phyloP scores from a whole-genome alignment of 2,797 vertebrate genomes.

The Clarias platycephalus region DNA sequence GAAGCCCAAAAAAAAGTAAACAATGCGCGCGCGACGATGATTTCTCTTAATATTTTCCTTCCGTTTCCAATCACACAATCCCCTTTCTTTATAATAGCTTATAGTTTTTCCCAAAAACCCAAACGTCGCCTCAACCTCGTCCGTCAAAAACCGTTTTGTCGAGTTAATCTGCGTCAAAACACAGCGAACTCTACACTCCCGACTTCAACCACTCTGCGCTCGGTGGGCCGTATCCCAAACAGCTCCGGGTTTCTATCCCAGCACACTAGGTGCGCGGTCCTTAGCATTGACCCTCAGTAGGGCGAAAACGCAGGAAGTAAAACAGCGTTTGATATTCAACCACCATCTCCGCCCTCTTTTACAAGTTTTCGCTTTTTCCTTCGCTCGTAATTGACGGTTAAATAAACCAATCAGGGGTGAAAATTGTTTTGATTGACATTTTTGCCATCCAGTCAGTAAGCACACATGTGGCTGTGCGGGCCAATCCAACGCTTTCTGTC shows the following conservation, averaged over 20 bases:
- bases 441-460: conserved; percentile 5
- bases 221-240: conserved; percentile 2
- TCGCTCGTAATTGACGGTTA: conserved; percentile 27
- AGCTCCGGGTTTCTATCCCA: accelerated
- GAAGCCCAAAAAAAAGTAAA: conserved; percentile 40
- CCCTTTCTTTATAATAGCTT: not conserved
- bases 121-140: not conserved
- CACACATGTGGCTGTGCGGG: not conserved
- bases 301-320: not conserved
- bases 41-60: not conserved
- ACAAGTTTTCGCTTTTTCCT: conserved; percentile 39
- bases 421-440: not conserved
- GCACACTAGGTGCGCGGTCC: not conserved
- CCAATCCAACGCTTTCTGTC: conserved; percentile 17
- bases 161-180: conserved; percentile 31
- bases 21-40: conserved; percentile 21
- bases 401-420: conserved; percentile 33
- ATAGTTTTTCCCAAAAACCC: not conserved
- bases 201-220: conserved; percentile 31
- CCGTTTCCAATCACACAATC: not conserved
- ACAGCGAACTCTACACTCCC: conserved; percentile 45
- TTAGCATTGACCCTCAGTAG: not conserved
- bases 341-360: conserved; percentile 28
- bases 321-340: not conserved
- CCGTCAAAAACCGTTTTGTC: not conserved